Conservation (phyloP, 92 coral and sea anemone genomes). For the Epizoanthus ramosus region DNA sequence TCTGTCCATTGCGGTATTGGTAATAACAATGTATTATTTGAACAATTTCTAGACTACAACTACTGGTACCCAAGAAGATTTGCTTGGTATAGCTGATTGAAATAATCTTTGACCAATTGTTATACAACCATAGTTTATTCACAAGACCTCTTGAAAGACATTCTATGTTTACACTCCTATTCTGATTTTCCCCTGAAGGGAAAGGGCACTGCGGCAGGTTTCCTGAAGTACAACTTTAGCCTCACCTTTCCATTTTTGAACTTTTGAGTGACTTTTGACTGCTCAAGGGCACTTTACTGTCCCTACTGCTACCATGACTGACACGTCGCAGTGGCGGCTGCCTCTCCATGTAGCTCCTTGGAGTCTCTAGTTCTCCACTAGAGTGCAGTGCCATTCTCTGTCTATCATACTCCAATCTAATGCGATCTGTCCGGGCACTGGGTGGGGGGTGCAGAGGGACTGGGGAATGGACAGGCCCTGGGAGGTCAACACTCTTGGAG, state of each 20-base stretch:
- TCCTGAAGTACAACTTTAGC: no score
- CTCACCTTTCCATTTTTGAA: conserved; percentile 16
- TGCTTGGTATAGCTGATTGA: no score
- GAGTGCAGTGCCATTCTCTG: conserved; percentile 75
- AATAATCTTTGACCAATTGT: no score
- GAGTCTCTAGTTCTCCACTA: conserved; percentile 40
- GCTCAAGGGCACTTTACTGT: conserved; percentile 37
- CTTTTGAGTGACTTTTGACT: conserved; percentile 25
- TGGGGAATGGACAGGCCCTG: conserved; percentile 78
- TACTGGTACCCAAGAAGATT: no score
- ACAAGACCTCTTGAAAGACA: no score
- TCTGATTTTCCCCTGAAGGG: no score
- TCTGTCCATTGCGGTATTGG: no score
- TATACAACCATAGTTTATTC: no score
- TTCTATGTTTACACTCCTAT: no score
- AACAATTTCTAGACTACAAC: no score
- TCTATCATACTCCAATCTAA: conserved; percentile 87
- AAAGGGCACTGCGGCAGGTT: no score
- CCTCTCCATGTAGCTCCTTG: conserved; percentile 17
- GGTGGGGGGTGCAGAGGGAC: conserved; percentile 85
- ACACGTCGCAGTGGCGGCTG: conserved; percentile 17
- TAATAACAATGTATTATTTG: no score
- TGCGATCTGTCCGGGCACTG: conserved; percentile 72
- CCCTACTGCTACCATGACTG: conserved; percentile 37
- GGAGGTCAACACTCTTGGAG: conserved; percentile 51